Percentiles rank a stretch among this genome's conserved stretches.
Evolutionary conservation across 2,797 vertebrate species (phyloP).

Genomic region (Coluber constrictor): DNA sequence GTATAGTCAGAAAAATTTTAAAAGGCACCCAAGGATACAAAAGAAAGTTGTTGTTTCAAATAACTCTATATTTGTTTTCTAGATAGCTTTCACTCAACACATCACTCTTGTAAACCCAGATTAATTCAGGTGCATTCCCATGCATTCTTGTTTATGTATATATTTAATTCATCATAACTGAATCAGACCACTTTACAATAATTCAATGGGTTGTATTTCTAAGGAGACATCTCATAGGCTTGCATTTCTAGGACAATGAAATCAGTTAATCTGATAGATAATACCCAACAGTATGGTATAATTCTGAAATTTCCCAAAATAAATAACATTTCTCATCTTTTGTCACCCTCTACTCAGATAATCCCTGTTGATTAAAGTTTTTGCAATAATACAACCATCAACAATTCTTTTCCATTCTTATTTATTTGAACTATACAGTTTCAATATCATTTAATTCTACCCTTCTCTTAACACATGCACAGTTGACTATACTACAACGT

Average conservation of each 20-base stretch:
- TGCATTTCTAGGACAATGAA: not conserved
- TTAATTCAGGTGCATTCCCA: not conserved
- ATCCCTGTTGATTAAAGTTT: not conserved
- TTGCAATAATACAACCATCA: not conserved
- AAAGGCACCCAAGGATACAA: constrained; percentile 11
- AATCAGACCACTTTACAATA: not conserved
- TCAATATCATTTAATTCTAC: not conserved
- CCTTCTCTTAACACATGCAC: not conserved
- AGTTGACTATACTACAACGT: not conserved
- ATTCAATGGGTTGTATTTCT: not conserved
- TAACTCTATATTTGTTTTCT: constrained; percentile 22
- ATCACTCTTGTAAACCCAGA: not conserved
- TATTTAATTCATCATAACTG: not conserved
- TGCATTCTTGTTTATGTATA: not conserved
- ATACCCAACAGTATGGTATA: not conserved
- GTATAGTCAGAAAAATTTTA: constrained; percentile 35
- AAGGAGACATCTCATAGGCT: not conserved
- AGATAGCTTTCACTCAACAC: constrained; percentile 19
- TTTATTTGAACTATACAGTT: not conserved
- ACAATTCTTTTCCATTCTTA: not conserved
- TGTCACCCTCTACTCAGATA: not conserved
- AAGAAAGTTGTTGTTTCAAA: constrained; percentile 30
- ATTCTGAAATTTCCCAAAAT: not conserved
- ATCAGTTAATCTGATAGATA: not conserved
- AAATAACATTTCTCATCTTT: not conserved